Evolutionary conservation across 2,113 vertebrate genomes (phyloP).

Genomic region (Poeciliopsis retropinna): DNA sequence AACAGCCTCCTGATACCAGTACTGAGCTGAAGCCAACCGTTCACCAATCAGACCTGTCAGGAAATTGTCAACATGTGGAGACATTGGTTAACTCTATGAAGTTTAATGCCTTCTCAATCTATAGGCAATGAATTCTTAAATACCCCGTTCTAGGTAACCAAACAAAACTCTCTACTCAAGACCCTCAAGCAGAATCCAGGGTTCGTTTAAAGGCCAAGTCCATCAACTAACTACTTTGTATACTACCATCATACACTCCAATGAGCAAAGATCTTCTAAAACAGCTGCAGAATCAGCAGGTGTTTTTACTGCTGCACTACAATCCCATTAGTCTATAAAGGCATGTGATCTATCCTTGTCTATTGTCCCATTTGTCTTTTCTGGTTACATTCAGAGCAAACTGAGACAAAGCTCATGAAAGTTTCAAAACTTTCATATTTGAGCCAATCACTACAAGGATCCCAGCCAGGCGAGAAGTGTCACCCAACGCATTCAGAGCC

Average conservation of each 20-base stretch:
- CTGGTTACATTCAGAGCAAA: background rate
- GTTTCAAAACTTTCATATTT: background rate
- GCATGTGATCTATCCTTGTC: too few relatives aligned
- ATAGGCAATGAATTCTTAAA: too few relatives aligned
- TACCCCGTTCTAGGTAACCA: too few relatives aligned
- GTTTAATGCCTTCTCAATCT: background rate
- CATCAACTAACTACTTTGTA: background rate
- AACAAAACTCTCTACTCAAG: too few relatives aligned
- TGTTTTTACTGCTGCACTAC: background rate
- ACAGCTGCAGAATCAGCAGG: background rate
- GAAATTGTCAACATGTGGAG: background rate
- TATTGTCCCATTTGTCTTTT: too few relatives aligned
- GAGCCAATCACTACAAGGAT: background rate
- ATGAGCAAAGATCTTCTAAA: background rate
- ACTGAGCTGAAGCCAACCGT: background rate
- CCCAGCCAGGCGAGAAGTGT: background rate
- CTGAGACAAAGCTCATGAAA: background rate
- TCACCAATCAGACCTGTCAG: background rate
- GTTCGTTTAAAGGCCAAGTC: background rate
- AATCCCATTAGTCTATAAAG: background rate
- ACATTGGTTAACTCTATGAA: background rate
- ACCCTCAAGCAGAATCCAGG: too few relatives aligned
- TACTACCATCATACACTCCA: background rate
- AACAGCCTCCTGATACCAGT: background rate
- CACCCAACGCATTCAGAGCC: background rate